Evolutionary conservation across 2,797 vertebrate species (phyloP).

Genomic region (Platalea minor): DNA sequence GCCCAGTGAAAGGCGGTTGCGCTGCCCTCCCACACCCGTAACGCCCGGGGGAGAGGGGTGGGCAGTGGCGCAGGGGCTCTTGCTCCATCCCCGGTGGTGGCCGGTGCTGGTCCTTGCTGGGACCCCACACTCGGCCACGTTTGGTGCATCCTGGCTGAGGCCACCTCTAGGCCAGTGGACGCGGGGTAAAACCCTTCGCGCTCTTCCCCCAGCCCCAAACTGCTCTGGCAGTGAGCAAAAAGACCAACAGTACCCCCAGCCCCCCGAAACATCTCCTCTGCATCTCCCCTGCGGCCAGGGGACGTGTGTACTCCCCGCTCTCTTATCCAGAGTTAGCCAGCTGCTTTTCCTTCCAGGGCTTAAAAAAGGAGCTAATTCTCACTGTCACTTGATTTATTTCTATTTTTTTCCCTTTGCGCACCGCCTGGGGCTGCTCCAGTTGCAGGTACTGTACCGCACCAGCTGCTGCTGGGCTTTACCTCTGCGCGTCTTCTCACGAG

Average conservation of each 20-base stretch:
- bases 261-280: neutral
- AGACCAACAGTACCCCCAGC: neutral
- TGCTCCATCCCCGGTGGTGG: neutral
- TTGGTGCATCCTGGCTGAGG: neutral
- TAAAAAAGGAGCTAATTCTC: neutral
- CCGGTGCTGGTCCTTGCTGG: neutral
- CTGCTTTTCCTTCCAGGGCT: neutral
- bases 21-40: rapidly evolving
- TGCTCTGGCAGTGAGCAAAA: neutral
- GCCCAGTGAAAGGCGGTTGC: neutral
- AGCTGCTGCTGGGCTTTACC: conserved; percentile 15
- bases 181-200: neutral
- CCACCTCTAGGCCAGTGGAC: neutral
- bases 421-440: conserved; percentile 71
- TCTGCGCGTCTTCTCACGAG: rapidly evolving
- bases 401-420: neutral
- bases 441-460: conserved; percentile 80
- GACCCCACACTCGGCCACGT: rapidly evolving
- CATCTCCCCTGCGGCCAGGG: neutral
- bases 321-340: neutral
- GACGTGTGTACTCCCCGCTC: rapidly evolving
- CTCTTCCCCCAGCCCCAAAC: neutral
- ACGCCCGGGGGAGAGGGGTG: neutral
- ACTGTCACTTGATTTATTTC: conserved; percentile 35
- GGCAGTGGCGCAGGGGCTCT: neutral